phyloP scores from a whole-genome alignment of 2,113 vertebrate species.

The Tychaedon coryphoeus region DNA sequence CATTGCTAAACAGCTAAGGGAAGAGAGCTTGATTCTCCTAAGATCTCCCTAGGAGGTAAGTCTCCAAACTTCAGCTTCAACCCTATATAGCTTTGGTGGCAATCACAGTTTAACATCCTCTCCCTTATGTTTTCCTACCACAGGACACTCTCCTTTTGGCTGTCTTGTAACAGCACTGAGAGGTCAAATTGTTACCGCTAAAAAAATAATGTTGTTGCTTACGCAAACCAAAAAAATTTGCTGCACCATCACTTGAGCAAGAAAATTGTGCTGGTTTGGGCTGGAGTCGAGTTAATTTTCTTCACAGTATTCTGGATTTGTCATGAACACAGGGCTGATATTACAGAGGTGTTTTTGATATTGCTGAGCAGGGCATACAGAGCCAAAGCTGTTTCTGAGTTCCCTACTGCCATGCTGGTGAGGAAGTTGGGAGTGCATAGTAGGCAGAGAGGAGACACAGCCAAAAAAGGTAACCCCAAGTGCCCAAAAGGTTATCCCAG shows the following conservation, averaged over 20 bases:
- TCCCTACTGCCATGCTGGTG: rapidly evolving
- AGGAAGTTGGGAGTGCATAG: background rate
- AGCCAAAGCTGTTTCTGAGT: background rate
- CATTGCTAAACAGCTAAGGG: background rate
- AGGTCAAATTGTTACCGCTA: background rate
- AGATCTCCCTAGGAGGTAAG: background rate
- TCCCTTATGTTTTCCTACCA: background rate
- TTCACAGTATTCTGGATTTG: background rate
- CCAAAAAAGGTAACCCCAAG: background rate
- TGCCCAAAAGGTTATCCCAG: background rate
- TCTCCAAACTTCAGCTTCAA: background rate
- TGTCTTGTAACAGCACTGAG: background rate
- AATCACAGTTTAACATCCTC: background rate
- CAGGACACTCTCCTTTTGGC: background rate
- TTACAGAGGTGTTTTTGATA: background rate
- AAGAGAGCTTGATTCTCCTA: background rate
- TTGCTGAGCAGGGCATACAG: background rate
- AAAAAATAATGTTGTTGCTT: rapidly evolving
- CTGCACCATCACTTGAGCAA: background rate
- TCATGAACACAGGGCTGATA: background rate
- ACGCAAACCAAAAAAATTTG: background rate
- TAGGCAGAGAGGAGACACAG: background rate
- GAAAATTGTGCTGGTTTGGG: background rate
- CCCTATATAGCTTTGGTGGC: background rate
- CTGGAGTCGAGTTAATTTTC: background rate